Evolutionary conservation across 2,888 invertebrate species (phyloP), one percentile per base, ranked within the genome.

Genomic region (Synanthedon myopaeformis): DNA sequence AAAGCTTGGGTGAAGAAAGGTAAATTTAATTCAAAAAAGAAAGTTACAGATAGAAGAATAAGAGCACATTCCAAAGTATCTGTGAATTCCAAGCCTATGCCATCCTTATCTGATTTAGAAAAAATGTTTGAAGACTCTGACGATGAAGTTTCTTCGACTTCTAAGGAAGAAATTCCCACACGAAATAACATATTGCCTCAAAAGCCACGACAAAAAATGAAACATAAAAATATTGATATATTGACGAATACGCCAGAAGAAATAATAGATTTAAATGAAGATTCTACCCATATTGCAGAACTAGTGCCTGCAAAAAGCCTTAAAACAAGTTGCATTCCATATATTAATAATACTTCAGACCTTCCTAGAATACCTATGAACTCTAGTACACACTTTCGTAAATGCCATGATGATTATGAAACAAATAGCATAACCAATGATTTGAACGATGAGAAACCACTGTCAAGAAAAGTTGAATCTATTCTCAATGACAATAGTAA

Each of bases 331-430:
- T 67, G 61, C 3, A 13, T 52, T 12, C 66, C 73, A 49, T 70
- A 73, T 48, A 70, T 73, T 54, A 67, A 67, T 45, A 71, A 72
- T 12, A 70, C 70, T 49, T 66, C 61, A 55, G 65, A 72, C 0
- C 56, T 70, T 0, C 56, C 57, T 1, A 54, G 65, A 52, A 60
- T 67, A 19, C 57, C 56, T 6, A 53, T 53, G 10, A 61, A 55
- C 50, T 59, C 63, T 8, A 58, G 54, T 41, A 57, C 57, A 4
- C 62, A 52, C 8, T 62, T 69, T 51, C 66, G 66, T 28, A 63
- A 62, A 54, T 67, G 67, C 35, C 54, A 58, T 58, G 58, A 58
- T 17, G 53, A 65, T 1, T 72, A 67, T 61, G 70, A 8, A 28
- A 28, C 8, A 28, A 28, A 6, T 35, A 35, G 72, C 10, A 54